Base-by-base conservation (phyloP, 2,797 vertebrate genomes). In the Catharus ustulatus region DNA sequence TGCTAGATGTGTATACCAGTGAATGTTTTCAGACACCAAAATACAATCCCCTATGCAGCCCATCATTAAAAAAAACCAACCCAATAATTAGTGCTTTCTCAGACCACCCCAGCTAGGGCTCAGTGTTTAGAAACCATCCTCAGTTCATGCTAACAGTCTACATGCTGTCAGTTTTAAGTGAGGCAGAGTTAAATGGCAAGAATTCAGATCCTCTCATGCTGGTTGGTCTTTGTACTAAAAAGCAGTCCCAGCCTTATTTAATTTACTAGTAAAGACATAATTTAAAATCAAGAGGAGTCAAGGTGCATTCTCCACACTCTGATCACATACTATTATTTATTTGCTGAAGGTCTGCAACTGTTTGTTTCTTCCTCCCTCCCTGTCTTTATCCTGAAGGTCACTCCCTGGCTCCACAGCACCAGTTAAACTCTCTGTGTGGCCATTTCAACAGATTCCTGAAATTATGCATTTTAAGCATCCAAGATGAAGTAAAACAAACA, bases 271-370 rank as follows among this genome's bases (percentile, higher is more conserved):
- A 84, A 78, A 94, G 68, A 73, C 20, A 52, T 73, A 87, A 61
- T 55, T 92, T 58, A 73, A 73, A 66, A 79, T 34, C 21, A 52
- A 24, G 45, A 81, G 36, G 21, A 89, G 26, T 16, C 0, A 10
- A 92, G 54, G 15, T 63, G 21, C 78, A 74, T 76, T 22, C 63
- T 59, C 38, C 57, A 54, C 29, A 32, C 48, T 87, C 71, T 92
- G 75, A 74, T 83, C 38, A 43, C 9, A 22, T 40, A 76, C n/a
- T 75, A 36, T 42, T 67, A 77, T 55, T 85, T 71, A 83, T 87
- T 87, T 89, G 55, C 40, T 66, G 68, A 93, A 73, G 63, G 73
- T 55, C 32, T 93, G 68, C 82, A 94, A 72, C 79, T 94, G 89
- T 49, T 95, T 59, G 72, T 46, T 94, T 38, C 43, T 87, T 85